Percentiles rank a stretch among this genome's conserved stretches.
These are phyloP conservation scores for Alces alces DNA, from an alignment of 2,113 vertebrate species.

Conservation along the genomic window DNA sequence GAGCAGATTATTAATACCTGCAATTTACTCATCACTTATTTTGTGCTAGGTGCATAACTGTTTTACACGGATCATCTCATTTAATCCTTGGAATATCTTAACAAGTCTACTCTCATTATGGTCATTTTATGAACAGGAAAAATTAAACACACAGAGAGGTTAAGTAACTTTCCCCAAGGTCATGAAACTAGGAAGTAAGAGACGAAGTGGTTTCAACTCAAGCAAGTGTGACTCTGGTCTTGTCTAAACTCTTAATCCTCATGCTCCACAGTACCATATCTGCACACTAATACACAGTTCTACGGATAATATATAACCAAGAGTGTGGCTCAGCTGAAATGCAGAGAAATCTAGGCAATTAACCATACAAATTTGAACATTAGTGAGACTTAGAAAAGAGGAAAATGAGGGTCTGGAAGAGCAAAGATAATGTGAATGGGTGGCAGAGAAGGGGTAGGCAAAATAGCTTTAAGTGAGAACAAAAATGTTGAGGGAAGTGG, in stretches of 20 bases:
- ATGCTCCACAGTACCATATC: not conserved
- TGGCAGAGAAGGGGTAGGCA: not conserved
- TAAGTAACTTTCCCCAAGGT: constrained; percentile 21
- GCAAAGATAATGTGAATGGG: not conserved
- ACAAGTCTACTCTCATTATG: not conserved
- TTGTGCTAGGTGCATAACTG: not conserved
- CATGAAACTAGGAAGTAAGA: not conserved
- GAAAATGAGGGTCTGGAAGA: not conserved
- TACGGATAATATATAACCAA: not conserved
- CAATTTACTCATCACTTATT: constrained; percentile 29
- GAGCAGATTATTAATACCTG: not conserved
- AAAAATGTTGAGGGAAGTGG: not conserved
- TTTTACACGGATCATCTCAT: constrained; percentile 9
- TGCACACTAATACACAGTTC: not conserved
- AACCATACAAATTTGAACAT: not conserved
- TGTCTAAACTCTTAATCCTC: not conserved
- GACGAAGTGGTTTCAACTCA: not conserved
- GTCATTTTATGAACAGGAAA: constrained; percentile 12
- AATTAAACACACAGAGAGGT: not conserved
- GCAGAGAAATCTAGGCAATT: not conserved
- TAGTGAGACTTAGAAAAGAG: not conserved
- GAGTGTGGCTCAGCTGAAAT: not conserved
- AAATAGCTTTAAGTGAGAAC: not conserved
- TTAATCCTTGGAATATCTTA: not conserved
- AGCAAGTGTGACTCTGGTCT: not conserved